These are phyloP conservation scores for Charina bottae DNA, from an alignment of 2,113 vertebrate genomes.

Conservation along the genomic window DNA sequence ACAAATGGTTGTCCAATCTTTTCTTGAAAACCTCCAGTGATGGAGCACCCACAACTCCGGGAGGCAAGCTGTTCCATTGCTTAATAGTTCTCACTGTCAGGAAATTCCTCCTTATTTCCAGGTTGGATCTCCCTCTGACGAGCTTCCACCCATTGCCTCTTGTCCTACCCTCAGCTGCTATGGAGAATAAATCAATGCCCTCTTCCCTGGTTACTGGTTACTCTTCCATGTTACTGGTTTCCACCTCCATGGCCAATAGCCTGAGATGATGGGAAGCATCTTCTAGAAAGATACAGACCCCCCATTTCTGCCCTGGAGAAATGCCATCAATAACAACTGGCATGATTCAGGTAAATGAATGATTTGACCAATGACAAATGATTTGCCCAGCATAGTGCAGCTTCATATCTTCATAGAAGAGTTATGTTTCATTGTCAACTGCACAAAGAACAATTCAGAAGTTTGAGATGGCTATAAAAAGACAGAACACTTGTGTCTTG, in stretches of 20 bases:
- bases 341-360: neutral
- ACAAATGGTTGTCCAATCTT: too few relatives aligned
- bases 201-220: too few relatives aligned
- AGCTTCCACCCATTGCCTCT: too few relatives aligned
- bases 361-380: neutral
- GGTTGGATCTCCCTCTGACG: too few relatives aligned
- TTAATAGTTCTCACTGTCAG: too few relatives aligned
- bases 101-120: too few relatives aligned
- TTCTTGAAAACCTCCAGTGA: too few relatives aligned
- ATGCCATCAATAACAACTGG: neutral
- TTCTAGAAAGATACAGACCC: neutral
- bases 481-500: neutral
- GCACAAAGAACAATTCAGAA: neutral
- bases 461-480: constrained; percentile 6
- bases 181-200: too few relatives aligned
- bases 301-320: neutral
- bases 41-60: too few relatives aligned
- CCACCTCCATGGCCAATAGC: too few relatives aligned
- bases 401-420: neutral
- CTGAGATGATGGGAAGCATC: neutral
- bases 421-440: neutral
- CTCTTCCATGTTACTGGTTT: neutral
- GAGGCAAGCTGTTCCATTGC: too few relatives aligned
- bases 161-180: too few relatives aligned
- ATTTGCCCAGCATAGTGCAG: neutral